Evolutionary conservation across 2,113 vertebrate species (phyloP).

Genomic region (Hyperopisus bebe): DNA sequence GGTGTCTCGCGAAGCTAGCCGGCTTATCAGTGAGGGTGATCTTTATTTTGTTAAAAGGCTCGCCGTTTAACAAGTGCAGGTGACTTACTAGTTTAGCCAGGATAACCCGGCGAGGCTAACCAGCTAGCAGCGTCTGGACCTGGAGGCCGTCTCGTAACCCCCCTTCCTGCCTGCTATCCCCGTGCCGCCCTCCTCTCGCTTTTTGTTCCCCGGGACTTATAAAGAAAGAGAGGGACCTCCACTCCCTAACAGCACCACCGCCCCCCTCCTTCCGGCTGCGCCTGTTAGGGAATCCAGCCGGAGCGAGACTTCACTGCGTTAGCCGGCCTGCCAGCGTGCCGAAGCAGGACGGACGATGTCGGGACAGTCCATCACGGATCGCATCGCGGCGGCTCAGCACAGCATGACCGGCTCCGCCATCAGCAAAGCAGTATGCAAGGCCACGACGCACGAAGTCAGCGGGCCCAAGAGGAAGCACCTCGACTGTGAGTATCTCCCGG

Average conservation of each 20-base stretch:
- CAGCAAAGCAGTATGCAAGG: conserved; percentile 80
- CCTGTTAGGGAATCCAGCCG: neutral
- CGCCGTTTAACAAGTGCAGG: conserved; percentile 38
- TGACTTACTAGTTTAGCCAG: neutral
- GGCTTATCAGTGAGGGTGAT: neutral
- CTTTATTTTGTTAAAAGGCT: neutral
- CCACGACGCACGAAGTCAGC: conserved; percentile 81
- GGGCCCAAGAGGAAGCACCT: conserved; percentile 86
- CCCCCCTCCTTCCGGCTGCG: neutral
- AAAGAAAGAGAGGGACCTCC: neutral
- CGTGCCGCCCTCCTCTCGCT: neutral
- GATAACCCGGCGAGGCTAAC: neutral
- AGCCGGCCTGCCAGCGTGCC: neutral
- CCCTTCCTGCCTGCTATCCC: neutral
- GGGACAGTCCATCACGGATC: conserved; percentile 81
- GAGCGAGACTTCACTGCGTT: conserved; percentile 7
- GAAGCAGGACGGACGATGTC: conserved; percentile 55
- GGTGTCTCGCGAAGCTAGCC: neutral
- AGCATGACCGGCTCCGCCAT: conserved; percentile 79
- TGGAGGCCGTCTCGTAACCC: neutral
- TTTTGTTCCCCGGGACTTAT: conserved; percentile 1
- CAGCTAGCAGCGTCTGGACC: neutral
- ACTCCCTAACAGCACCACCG: neutral
- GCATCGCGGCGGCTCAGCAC: conserved; percentile 79
- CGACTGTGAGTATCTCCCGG: conserved; percentile 71